These are phyloP conservation scores for Tenthredo mesomela DNA, from an alignment of 2,888 invertebrate species.

Conservation along the genomic window DNA sequence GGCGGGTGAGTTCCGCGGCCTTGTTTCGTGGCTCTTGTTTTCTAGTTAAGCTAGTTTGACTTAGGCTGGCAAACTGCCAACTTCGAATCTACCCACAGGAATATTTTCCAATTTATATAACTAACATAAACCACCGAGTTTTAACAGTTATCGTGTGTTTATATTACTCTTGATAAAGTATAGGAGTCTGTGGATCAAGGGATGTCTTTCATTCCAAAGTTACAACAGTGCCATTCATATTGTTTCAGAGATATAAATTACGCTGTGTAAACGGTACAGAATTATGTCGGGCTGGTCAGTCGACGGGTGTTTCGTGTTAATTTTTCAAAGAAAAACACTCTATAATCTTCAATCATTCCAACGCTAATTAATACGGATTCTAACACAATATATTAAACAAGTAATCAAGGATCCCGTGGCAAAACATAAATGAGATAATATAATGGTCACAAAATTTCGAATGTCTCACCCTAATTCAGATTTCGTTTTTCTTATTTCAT, in stretches of 20 bases:
- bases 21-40: conserved; percentile 69
- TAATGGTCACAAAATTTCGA: background rate
- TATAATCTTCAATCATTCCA: background rate
- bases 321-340: background rate
- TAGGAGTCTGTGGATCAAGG: conserved; percentile 5
- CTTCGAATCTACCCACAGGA: conserved; percentile 70
- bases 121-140: conserved; percentile 49
- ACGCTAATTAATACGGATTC: background rate
- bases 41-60: conserved; percentile 71
- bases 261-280: background rate
- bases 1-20: conserved; percentile 63
- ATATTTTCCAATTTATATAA: conserved; percentile 75
- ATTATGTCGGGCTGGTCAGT: background rate
- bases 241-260: background rate
- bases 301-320: background rate
- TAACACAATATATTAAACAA: background rate
- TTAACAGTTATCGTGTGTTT: conserved; percentile 19
- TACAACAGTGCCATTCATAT: conserved; percentile 39
- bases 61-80: conserved; percentile 72
- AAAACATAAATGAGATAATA: background rate
- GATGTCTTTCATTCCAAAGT: conserved; percentile 11
- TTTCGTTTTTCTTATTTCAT: no score
- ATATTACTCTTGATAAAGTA: background rate
- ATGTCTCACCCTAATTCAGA: background rate
- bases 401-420: background rate